These are phyloP conservation scores for Harpalus rubripes DNA, from an alignment of 2,888 invertebrate species.

Conservation along the genomic window DNA sequence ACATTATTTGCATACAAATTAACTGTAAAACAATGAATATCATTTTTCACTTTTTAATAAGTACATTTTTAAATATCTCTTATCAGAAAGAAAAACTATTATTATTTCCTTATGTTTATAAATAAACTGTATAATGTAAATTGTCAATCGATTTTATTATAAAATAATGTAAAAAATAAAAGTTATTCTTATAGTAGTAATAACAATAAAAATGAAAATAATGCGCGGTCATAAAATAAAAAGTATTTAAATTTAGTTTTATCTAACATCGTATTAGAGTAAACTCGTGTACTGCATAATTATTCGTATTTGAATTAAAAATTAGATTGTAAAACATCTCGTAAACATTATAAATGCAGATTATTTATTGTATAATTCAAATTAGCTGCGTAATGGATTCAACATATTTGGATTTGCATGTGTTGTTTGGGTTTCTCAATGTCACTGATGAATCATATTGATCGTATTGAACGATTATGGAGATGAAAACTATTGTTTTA, in stretches of 20 bases:
- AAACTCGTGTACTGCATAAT: background rate
- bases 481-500: constrained; percentile 24
- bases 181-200: no score
- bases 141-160: no score
- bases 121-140: no score
- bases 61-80: no score
- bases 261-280: background rate
- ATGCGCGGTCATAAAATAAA: background rate
- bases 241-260: background rate
- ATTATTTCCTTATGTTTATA: no score
- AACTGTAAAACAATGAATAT: no score
- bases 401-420: constrained; percentile 15
- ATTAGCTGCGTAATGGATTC: constrained; percentile 10
- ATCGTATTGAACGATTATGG: background rate
- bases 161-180: no score
- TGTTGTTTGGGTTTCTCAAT: constrained; percentile 24
- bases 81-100: no score
- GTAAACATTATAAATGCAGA: constrained; percentile 21
- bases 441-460: constrained; percentile 21
- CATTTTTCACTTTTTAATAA: no score
- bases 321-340: constrained; percentile 20
- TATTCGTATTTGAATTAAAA: constrained; percentile 10
- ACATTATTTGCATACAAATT: no score
- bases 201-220: background rate
- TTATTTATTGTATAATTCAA: constrained; percentile 7